Conservation (phyloP, 2,113 vertebrate genomes). For the Crypturellus undulatus region DNA sequence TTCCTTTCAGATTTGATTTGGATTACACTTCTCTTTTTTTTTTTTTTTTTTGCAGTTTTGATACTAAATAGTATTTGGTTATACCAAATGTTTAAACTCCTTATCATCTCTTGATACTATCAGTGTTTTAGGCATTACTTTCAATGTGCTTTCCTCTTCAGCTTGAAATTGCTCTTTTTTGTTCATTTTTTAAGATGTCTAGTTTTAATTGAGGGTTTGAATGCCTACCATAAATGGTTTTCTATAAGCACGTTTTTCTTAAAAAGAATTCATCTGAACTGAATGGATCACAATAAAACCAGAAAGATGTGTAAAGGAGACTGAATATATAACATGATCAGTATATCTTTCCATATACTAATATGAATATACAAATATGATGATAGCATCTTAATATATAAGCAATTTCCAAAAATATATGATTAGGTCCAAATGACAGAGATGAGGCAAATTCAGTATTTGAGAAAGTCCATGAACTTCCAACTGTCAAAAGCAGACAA, state of each 20-base stretch:
- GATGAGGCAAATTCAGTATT: not conserved
- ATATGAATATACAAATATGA: not conserved
- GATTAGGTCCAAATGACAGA: not conserved
- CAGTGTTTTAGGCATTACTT: not conserved
- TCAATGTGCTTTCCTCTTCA: not conserved
- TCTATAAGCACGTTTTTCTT: not conserved
- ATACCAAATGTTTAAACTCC: not conserved
- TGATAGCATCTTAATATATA: not conserved
- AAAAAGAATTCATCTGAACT: not conserved
- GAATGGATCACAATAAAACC: not conserved
- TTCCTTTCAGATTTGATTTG: not conserved
- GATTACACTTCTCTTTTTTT: not conserved
- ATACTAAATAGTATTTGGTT: not conserved
- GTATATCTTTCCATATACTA: not conserved
- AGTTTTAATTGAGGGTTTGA: not conserved
- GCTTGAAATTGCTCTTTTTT: not conserved
- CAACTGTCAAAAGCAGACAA: not conserved
- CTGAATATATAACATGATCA: rapidly evolving
- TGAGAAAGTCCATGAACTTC: not conserved
- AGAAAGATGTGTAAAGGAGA: not conserved
- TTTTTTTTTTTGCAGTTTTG: not conserved
- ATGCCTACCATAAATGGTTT: not conserved
- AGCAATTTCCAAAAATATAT: not conserved
- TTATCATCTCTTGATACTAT: not conserved
- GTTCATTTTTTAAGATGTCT: not conserved